Evolutionary conservation across 2,888 invertebrate species (phyloP).

Genomic region (Thumatha senex): DNA sequence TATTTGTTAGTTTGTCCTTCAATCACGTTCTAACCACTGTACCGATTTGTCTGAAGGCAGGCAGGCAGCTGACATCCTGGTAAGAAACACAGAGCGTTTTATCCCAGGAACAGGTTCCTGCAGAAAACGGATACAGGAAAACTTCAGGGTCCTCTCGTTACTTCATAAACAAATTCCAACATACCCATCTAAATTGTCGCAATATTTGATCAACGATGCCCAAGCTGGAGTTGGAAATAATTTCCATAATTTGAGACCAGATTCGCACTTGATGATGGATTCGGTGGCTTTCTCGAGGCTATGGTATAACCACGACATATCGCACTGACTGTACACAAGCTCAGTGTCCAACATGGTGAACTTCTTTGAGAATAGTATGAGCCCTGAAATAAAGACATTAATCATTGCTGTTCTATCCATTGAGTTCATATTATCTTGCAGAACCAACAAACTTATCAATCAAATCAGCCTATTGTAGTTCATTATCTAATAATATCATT

Average conservation of each 20-base stretch:
- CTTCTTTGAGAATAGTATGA: constrained; percentile 81
- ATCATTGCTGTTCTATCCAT: too few relatives aligned
- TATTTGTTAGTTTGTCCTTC: too few relatives aligned
- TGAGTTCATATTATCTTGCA: not conserved
- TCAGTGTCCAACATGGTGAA: constrained; percentile 84
- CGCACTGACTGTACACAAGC: constrained; percentile 73
- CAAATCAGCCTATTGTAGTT: too few relatives aligned
- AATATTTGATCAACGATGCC: constrained; percentile 82
- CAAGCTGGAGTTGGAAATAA: constrained; percentile 84
- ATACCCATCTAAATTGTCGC: constrained; percentile 85
- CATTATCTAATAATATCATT: too few relatives aligned
- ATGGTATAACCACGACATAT: constrained; percentile 83
- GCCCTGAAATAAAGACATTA: constrained; percentile 43
- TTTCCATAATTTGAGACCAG: constrained; percentile 86
- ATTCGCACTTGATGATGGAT: constrained; percentile 85
- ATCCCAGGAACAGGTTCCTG: too few relatives aligned
- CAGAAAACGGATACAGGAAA: too few relatives aligned
- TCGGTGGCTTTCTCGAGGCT: constrained; percentile 82
- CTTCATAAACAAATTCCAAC: constrained; percentile 13
- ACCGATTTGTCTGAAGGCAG: too few relatives aligned
- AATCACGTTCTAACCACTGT: too few relatives aligned
- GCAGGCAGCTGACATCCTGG: too few relatives aligned
- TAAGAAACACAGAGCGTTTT: too few relatives aligned
- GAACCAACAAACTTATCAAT: too few relatives aligned
- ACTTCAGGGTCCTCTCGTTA: too few relatives aligned